These are phyloP conservation scores for Danaus chrysippus DNA, from an alignment of 2,888 invertebrate genomes.

Conservation along the genomic window DNA sequence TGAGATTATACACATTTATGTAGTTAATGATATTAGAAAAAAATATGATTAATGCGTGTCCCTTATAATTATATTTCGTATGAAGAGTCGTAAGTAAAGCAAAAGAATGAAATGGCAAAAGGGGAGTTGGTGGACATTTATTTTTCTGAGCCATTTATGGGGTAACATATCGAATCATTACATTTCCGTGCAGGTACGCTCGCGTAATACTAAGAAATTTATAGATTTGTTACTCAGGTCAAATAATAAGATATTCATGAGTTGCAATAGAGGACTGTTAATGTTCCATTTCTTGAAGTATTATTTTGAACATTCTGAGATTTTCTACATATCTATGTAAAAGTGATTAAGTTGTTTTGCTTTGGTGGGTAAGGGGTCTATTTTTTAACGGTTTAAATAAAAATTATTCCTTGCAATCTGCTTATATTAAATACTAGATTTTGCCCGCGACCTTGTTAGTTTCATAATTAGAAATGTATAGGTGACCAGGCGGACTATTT, in stretches of 20 bases:
- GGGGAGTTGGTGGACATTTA: conserved; percentile 34
- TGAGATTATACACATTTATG: no score
- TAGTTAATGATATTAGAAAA: no score
- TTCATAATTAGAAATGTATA: no score
- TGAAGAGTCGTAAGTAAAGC: conserved; percentile 15
- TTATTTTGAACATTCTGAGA: no score
- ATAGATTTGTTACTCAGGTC: conserved; percentile 17
- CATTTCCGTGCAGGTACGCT: conserved; percentile 20
- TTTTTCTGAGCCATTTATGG: conserved; percentile 41
- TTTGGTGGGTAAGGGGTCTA: no score
- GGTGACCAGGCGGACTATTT: no score
- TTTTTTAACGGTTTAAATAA: no score
- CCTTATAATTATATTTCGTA: conserved; percentile 1
- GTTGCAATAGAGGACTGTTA: conserved; percentile 8
- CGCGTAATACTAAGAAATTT: conserved; percentile 28
- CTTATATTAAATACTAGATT: no score
- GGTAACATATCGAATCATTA: conserved; percentile 39
- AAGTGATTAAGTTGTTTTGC: no score
- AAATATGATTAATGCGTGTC: neutral
- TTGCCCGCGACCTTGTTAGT: no score
- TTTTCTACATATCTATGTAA: no score
- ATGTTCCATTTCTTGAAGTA: neutral
- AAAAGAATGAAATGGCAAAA: conserved; percentile 29
- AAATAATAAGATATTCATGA: conserved; percentile 7
- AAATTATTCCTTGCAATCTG: no score